Percentiles rank a stretch among this genome's conserved stretches.
phyloP scores from a whole-genome alignment of 2,113 vertebrate genomes.

The Semicossyphus pulcher region DNA sequence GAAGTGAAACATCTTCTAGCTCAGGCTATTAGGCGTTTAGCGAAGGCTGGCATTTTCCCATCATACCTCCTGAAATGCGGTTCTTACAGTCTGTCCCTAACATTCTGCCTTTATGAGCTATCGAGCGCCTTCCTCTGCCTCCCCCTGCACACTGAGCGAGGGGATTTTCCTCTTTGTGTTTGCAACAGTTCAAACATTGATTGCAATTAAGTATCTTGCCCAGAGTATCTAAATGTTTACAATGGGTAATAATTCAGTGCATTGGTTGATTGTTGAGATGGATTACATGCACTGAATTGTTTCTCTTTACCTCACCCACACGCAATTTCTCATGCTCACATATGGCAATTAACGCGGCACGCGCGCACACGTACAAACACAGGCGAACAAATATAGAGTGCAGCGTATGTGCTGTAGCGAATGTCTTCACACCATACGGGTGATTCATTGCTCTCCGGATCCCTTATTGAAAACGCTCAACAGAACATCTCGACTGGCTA shows the following conservation, averaged over 20 bases:
- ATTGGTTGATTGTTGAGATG: constrained; percentile 75
- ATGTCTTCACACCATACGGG: constrained; percentile 69
- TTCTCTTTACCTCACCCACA: constrained; percentile 75
- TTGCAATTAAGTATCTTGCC: constrained; percentile 81
- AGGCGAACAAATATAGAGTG: constrained; percentile 66
- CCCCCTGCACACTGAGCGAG: constrained; percentile 49
- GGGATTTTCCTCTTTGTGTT: constrained; percentile 67
- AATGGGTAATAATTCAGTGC: constrained; percentile 77
- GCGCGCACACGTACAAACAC: constrained; percentile 41
- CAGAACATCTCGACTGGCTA: constrained; percentile 86
- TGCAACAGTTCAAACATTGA: constrained; percentile 76
- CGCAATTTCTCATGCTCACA: constrained; percentile 70
- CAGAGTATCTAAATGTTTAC: constrained; percentile 80
- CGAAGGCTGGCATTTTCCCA: constrained; percentile 68
- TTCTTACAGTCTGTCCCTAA: constrained; percentile 49
- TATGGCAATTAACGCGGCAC: constrained; percentile 70
- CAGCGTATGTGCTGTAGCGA: constrained; percentile 60
- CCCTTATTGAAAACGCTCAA: constrained; percentile 81
- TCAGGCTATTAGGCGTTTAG: constrained; percentile 69
- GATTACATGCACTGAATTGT: constrained; percentile 75
- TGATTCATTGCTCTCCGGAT: constrained; percentile 82
- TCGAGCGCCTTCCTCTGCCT: constrained; percentile 66
- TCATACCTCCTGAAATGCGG: constrained; percentile 56
- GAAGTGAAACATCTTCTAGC: constrained; percentile 67
- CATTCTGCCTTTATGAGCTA: constrained; percentile 66